phyloP scores from a whole-genome alignment of 1,140 invertebrate species.

The Aphelenchoides fujianensis region DNA sequence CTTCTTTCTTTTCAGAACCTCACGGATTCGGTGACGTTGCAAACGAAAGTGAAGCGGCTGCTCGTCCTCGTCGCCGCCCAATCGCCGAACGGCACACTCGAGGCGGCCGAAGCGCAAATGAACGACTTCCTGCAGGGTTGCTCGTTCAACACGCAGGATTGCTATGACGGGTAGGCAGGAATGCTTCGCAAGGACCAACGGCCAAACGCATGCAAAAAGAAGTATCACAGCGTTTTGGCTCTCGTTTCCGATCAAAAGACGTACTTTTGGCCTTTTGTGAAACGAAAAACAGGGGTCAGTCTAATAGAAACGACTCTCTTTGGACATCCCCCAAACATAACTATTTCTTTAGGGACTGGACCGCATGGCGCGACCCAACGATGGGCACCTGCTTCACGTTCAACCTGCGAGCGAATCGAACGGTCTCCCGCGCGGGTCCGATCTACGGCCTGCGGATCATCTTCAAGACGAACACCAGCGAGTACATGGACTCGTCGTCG shows the following conservation, averaged over 20 bases:
- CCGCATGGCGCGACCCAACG: constrained; percentile 30
- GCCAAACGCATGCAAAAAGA: neutral
- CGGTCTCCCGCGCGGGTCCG: constrained; percentile 31
- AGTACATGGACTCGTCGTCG: constrained; percentile 29
- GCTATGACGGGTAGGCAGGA: constrained; percentile 33
- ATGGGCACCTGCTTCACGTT: constrained; percentile 47
- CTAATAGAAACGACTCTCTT: too few species aligned
- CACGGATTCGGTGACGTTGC: neutral
- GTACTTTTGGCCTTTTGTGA: constrained; percentile 26
- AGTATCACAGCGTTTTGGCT: constrained; percentile 24
- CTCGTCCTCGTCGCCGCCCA: neutral
- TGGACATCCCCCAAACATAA: too few species aligned
- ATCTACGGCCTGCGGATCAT: constrained; percentile 37
- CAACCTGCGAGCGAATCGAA: constrained; percentile 25
- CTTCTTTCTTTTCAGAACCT: neutral
- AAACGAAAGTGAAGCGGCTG: constrained; percentile 7
- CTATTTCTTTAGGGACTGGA: constrained; percentile 43
- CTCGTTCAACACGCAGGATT: constrained; percentile 41
- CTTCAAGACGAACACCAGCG: constrained; percentile 32
- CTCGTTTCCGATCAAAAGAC: neutral
- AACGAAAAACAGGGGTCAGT: constrained; percentile 24
- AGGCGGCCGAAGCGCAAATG: neutral
- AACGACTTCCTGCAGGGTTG: constrained; percentile 36
- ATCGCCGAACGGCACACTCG: neutral
- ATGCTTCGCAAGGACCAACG: neutral